Evolutionary conservation across 2,113 vertebrate genomes (phyloP).

Genomic region (Synodontis membranacea): DNA sequence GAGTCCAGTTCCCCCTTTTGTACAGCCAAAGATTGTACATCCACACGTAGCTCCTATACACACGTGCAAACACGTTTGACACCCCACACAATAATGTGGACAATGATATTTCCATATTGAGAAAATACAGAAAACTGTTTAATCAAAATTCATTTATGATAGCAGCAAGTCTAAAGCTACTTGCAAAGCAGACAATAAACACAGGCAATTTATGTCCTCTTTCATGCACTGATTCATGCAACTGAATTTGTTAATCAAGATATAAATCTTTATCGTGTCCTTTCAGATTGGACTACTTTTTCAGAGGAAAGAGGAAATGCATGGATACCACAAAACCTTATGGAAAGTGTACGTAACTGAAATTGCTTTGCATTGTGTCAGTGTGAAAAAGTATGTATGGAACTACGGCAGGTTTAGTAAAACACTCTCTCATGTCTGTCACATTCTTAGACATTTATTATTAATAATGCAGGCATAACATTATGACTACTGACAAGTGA

Average conservation of each 20-base stretch:
- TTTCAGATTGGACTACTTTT: neutral
- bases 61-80: neutral
- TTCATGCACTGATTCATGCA: neutral
- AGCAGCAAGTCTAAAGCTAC: neutral
- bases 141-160: neutral
- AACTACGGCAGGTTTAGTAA: neutral
- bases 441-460: neutral
- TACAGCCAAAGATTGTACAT: slow-evolving; percentile 73
- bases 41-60: slow-evolving; percentile 74
- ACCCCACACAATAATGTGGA: neutral
- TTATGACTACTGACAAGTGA: too few relatives aligned
- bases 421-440: neutral
- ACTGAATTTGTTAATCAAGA: neutral
- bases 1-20: slow-evolving; percentile 78
- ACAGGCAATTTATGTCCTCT: neutral
- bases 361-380: neutral
- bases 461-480: too few relatives aligned
- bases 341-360: neutral
- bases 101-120: neutral
- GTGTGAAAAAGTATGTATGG: neutral
- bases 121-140: neutral
- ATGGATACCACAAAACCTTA: neutral
- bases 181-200: neutral
- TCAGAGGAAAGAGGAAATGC: neutral
- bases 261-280: neutral